Base-by-base conservation (phyloP, 2,797 vertebrate genomes). In the Alcedo quadribrachys region DNA sequence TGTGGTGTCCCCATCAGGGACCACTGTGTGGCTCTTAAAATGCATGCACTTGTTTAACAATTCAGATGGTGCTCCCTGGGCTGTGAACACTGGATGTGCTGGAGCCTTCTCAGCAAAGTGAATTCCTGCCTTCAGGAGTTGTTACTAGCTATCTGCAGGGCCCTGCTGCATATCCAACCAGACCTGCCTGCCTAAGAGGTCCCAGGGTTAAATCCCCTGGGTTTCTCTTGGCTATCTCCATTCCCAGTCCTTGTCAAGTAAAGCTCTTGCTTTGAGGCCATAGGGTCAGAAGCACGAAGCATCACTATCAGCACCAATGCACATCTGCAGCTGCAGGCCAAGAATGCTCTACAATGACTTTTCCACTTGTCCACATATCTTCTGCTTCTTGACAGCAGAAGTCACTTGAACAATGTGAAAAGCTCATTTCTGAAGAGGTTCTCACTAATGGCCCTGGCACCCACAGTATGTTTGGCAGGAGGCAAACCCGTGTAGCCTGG, bases 351-450 rank as follows among this genome's bases (percentile, higher is more conserved):
- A 5, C 73, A 4, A 9, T 3, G 2, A 53, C 66, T 73, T 66
- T 80, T 51, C 46, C 71, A 8, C n/a, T 91, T 74, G 66, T 61
- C 79, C 55, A 0, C 28, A 32, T 69, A 74, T 61, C 9, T n/a
- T 94, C 65, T 79, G 33, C 91, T 81, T 78, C 91, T 81, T 78
- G 74, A 43, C 53, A 66, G 53, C 71, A 82, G 66, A 57, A 62
- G 58, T 66, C 94, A 51, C 89, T 84, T 95, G 94, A 96, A 83
- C 93, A 89, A 33, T 57, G 45, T 65, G 77, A 94, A 86, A 89
- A 85, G 61, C 87, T 96, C 62, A 58, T 97, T 96, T 87, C 82
- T 87, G 93, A 94, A 91, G 94, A 92, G 15, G 30, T 91, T 81
- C 92, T 86, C 87, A 82, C 81, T 93, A 76, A 90, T 83, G 32